Percentiles rank a stretch among this genome's conserved stretches.
Evolutionary conservation across 53 echinoderm and acorn worm genomes (phyloP).

Genomic region (Patiria pectinifera): DNA sequence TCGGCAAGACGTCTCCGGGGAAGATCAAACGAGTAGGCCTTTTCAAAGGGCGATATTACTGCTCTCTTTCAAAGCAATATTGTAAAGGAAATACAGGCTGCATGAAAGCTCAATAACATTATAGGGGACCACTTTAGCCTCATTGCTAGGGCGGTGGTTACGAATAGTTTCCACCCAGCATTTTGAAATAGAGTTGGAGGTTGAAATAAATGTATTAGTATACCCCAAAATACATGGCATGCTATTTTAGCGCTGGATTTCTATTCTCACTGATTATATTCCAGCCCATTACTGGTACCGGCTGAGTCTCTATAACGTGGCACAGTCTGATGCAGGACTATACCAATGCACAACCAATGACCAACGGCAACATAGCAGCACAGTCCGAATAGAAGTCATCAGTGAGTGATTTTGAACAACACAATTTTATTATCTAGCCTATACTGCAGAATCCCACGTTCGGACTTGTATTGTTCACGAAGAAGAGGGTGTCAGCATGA

Average conservation of each 20-base stretch:
- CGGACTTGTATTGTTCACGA: not conserved
- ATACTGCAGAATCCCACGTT: not conserved
- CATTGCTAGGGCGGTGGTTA: too few species aligned
- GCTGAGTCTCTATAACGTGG: constrained; percentile 22
- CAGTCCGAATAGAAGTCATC: constrained; percentile 19
- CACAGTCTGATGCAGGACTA: constrained; percentile 50
- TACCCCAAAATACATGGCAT: too few species aligned
- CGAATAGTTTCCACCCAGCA: too few species aligned
- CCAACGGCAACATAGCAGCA: not conserved
- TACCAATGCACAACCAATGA: constrained; percentile 26
- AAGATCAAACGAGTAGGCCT: not conserved
- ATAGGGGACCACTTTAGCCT: too few species aligned
- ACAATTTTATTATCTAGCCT: too few species aligned
- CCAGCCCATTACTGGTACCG: constrained; percentile 24
- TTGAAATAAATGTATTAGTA: too few species aligned
- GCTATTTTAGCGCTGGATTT: too few species aligned
- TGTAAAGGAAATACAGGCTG: too few species aligned
- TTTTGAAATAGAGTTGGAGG: too few species aligned
- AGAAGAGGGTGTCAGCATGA: not conserved
- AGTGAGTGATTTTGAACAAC: constrained; percentile 5
- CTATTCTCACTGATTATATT: not conserved
- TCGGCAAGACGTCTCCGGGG: not conserved
- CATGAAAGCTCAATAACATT: too few species aligned
- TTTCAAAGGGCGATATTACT: not conserved
- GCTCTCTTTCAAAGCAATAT: not conserved